A percentile compares a stretch with the other conserved stretches of the same genome.
These are phyloP conservation scores for Porites evermanni DNA, from an alignment of 92 coral and sea anemone species.

Conservation along the genomic window DNA sequence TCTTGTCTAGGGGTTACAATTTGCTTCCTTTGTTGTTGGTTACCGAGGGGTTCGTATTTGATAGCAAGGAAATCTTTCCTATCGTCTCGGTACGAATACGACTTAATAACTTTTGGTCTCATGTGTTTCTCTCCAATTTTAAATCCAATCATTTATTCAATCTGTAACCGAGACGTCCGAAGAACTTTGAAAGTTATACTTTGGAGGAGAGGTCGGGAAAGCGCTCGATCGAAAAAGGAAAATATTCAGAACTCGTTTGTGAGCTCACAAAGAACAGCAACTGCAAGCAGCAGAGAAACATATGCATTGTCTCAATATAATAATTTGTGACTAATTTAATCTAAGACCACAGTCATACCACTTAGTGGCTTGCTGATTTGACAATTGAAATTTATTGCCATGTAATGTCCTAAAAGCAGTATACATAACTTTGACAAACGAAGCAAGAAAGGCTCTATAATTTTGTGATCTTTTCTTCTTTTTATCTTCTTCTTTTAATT, in stretches of 20 bases:
- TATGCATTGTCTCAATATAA: neutral
- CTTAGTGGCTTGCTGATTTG: no score
- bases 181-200: conserved; percentile 18
- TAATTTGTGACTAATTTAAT: no score
- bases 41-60: conserved; percentile 43
- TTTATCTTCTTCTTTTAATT: no score
- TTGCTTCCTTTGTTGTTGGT: conserved; percentile 54
- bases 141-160: conserved; percentile 53
- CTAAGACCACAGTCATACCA: no score
- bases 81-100: conserved; percentile 12
- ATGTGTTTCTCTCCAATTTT: conserved; percentile 52
- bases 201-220: neutral
- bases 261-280: conserved; percentile 2
- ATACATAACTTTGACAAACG: no score
- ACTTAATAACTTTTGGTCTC: conserved; percentile 48
- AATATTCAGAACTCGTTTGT: neutral
- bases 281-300: neutral
- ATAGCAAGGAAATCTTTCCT: conserved; percentile 22
- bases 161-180: conserved; percentile 49
- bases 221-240: neutral
- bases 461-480: no score
- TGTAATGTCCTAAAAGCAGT: no score
- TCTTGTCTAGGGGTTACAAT: conserved; percentile 60
- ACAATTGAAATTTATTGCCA: no score
- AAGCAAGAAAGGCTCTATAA: no score